phyloP scores from a whole-genome alignment of 2,797 vertebrate genomes.

The Neosilurus hyrtlii region DNA sequence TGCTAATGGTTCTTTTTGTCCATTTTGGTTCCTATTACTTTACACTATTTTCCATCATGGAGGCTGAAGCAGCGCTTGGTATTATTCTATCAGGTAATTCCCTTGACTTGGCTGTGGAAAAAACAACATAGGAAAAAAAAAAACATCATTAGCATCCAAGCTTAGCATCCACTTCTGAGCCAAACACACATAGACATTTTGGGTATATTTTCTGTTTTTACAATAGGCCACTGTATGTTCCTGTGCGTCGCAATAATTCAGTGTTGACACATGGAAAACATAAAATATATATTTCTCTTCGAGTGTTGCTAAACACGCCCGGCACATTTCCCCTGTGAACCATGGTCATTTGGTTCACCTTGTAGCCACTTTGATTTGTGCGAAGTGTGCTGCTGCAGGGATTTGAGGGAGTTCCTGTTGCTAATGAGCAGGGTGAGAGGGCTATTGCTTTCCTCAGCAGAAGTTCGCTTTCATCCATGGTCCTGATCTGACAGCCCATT shows the following conservation, averaged over 20 bases:
- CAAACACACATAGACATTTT: too few species aligned
- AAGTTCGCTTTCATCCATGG: constrained; percentile 55
- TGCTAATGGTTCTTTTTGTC: constrained; percentile 47
- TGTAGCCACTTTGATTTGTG: constrained; percentile 32
- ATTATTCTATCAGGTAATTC: constrained; percentile 12
- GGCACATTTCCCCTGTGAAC: constrained; percentile 2
- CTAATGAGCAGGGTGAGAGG: constrained; percentile 46
- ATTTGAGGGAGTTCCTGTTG: constrained; percentile 32
- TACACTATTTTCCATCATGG: constrained; percentile 13
- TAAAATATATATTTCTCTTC: neutral
- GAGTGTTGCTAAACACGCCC: neutral
- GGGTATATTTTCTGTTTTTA: neutral
- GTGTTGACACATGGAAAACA: neutral
- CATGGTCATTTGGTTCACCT: constrained; percentile 30
- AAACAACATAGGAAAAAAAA: neutral
- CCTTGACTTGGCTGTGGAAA: neutral
- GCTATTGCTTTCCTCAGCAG: constrained; percentile 55
- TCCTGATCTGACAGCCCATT: constrained; percentile 64
- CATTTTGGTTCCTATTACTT: constrained; percentile 42
- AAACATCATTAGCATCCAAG: too few species aligned
- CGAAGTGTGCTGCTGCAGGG: neutral
- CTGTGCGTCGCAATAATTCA: neutral
- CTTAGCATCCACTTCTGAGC: too few species aligned
- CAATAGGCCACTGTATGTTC: neutral
- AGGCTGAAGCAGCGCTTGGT: neutral